Evolutionary conservation across 2,888 invertebrate species (phyloP).

Genomic region (Parnassius mnemosyne): DNA sequence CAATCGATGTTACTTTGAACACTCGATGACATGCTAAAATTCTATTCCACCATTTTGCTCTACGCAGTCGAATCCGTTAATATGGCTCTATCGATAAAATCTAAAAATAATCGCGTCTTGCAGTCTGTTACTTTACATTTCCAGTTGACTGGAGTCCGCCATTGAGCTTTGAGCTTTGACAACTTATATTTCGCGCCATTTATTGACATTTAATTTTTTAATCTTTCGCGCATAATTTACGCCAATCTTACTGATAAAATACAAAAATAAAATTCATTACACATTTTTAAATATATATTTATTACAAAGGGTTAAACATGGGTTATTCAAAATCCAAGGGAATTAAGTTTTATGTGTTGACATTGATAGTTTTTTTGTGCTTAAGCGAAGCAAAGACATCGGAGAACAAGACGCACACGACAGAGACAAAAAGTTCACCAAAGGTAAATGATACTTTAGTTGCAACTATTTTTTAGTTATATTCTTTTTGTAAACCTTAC

Average conservation of each 20-base stretch:
- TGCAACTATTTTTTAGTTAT: not conserved
- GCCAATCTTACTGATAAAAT: not conserved
- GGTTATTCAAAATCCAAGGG: conserved; percentile 5
- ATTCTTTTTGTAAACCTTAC: too few relatives aligned
- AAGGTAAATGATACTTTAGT: conserved; percentile 9
- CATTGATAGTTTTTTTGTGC: conserved; percentile 18
- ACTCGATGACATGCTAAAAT: conserved; percentile 40
- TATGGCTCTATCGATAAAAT: conserved; percentile 20
- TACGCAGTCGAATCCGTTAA: conserved; percentile 18
- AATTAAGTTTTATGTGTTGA: conserved; percentile 16
- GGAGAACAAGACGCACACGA: conserved; percentile 17
- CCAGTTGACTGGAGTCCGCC: conserved; percentile 25
- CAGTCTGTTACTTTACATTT: conserved; percentile 12
- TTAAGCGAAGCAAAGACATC: conserved; percentile 14
- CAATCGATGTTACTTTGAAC: conserved; percentile 14
- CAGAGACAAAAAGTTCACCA: conserved; percentile 18
- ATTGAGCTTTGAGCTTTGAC: conserved; percentile 15
- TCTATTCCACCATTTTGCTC: conserved; percentile 10
- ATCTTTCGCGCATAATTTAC: not conserved
- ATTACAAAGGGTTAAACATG: conserved; percentile 9
- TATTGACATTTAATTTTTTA: conserved; percentile 4
- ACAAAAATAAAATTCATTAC: too few relatives aligned
- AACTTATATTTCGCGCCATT: conserved; percentile 12
- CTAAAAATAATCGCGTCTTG: conserved; percentile 24
- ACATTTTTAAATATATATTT: too few relatives aligned